Percentiles rank a stretch among this genome's conserved stretches.
Evolutionary conservation across 2,113 vertebrate species (phyloP).

Genomic region (Amia ocellicauda): DNA sequence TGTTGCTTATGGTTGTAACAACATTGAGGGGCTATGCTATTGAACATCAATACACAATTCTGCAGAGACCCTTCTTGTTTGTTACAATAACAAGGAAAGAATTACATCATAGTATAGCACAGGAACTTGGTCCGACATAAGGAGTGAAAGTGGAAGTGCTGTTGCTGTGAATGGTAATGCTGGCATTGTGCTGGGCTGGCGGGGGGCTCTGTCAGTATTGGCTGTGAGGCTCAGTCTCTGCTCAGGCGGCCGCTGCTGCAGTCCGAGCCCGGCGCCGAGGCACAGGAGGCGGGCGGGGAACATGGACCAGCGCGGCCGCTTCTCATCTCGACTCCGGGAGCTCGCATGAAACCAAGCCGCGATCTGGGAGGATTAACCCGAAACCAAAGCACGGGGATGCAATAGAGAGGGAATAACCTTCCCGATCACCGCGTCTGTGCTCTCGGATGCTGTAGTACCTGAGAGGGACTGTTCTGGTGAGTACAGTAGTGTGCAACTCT

Average conservation of each 20-base stretch:
- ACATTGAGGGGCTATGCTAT: too few relatives aligned
- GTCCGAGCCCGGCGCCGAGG: conserved; percentile 1
- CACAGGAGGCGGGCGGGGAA: conserved; percentile 13
- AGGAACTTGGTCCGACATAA: too few relatives aligned
- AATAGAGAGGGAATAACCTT: conserved; percentile 6
- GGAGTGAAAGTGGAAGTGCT: too few relatives aligned
- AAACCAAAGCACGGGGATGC: conserved; percentile 1
- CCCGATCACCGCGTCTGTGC: not conserved
- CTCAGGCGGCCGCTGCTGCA: conserved; percentile 2
- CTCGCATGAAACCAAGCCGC: conserved; percentile 12
- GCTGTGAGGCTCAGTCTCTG: not conserved
- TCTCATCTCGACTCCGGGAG: conserved; percentile 9
- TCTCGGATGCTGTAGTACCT: conserved; percentile 29
- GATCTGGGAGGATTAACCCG: not conserved
- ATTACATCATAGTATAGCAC: too few relatives aligned
- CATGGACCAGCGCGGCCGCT: conserved; percentile 21
- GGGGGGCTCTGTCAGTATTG: too few relatives aligned
- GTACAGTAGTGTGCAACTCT: conserved; percentile 9
- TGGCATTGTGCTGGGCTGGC: too few relatives aligned
- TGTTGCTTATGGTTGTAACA: too few relatives aligned
- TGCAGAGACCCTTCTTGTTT: too few relatives aligned
- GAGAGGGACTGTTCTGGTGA: conserved; percentile 29
- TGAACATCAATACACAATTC: too few relatives aligned
- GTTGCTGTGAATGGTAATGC: too few relatives aligned
- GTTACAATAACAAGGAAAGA: too few relatives aligned